Conservation (phyloP, 2,797 vertebrate genomes). For the Phoebastria nigripes region DNA sequence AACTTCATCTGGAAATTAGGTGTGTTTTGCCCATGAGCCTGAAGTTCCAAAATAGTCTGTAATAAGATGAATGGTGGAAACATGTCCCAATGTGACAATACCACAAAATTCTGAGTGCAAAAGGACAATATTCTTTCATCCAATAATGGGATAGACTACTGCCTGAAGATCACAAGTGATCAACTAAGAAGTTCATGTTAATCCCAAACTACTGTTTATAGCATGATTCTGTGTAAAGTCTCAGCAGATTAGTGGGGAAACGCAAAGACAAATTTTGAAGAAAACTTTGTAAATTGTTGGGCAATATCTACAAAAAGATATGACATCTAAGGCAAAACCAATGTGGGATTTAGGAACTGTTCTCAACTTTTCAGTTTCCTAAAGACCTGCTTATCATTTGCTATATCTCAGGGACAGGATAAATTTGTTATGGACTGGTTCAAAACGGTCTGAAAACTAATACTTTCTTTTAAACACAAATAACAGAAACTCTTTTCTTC, state of each 20-base stretch:
- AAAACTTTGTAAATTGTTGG: neutral
- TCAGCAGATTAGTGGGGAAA: neutral
- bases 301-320: neutral
- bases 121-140: neutral
- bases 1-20: neutral
- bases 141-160: neutral
- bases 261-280: neutral
- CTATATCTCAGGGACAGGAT: neutral
- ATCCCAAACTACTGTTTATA: neutral
- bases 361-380: neutral
- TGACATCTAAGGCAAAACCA: neutral
- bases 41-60: neutral
- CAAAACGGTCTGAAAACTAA: neutral
- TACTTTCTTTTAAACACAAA: neutral
- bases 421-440: neutral
- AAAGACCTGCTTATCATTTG: neutral
- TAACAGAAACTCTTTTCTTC: neutral
- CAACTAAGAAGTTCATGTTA: neutral
- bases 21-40: neutral
- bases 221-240: neutral
- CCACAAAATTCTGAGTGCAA: neutral
- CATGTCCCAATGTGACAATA: neutral
- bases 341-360: neutral
- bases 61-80: neutral
- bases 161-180: neutral